Percentiles rank a stretch among this genome's conserved stretches.
These are phyloP conservation scores for Pachymerium ferrugineum DNA, from an alignment of 2,888 invertebrate genomes.

Conservation along the genomic window DNA sequence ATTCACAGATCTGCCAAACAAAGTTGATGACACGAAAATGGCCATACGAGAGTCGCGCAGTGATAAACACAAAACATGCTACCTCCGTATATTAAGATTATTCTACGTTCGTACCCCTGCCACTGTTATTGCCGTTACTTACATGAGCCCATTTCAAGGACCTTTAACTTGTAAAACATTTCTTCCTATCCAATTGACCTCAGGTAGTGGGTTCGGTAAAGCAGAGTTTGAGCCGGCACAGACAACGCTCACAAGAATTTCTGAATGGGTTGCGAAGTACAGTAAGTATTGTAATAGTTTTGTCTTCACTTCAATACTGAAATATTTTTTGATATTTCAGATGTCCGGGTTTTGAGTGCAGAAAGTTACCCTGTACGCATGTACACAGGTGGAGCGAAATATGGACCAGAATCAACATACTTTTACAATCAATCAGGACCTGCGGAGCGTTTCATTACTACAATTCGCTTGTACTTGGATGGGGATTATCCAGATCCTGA, in stretches of 20 bases:
- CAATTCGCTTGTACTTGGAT: neutral
- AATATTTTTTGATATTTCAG: neutral
- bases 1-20: neutral
- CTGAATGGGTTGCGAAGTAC: conserved; percentile 1
- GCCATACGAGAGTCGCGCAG: conserved; percentile 1
- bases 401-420: conserved; percentile 16
- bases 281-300: conserved; percentile 1
- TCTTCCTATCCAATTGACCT: conserved; percentile 21
- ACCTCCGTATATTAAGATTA: neutral
- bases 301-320: neutral
- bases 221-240: conserved; percentile 9
- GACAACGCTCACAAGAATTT: conserved; percentile 14
- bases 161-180: conserved; percentile 28
- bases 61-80: neutral
- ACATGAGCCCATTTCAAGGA: neutral
- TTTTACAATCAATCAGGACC: neutral
- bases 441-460: conserved; percentile 11
- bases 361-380: conserved; percentile 6
- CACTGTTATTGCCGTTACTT: neutral
- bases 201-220: neutral
- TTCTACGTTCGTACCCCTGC: conserved; percentile 3
- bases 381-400: neutral
- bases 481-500: conserved; percentile 23
- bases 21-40: conserved; percentile 30
- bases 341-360: conserved; percentile 17